phyloP scores from a whole-genome alignment of 2,113 vertebrate species.

The Melanostigma gelatinosum region DNA sequence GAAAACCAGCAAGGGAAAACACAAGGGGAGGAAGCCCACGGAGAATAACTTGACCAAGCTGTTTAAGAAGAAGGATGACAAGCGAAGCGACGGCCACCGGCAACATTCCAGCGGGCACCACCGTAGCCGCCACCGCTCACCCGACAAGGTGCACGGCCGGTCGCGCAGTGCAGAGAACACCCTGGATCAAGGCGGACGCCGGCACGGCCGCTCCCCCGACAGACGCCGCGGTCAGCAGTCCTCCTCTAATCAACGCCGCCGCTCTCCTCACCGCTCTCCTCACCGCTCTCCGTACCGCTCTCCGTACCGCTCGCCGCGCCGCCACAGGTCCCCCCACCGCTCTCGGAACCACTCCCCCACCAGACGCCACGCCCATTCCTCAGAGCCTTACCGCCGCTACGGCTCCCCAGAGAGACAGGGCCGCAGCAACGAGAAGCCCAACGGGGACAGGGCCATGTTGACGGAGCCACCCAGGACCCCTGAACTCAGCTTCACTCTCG shows the following conservation, averaged over 20 bases:
- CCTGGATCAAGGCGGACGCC: slow-evolving; percentile 82
- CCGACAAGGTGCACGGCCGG: slow-evolving; percentile 85
- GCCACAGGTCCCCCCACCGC: slow-evolving; percentile 73
- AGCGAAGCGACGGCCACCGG: slow-evolving; percentile 71
- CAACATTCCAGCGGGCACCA: slow-evolving; percentile 78
- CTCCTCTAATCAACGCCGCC: slow-evolving; percentile 76
- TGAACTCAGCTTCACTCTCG: slow-evolving; percentile 56
- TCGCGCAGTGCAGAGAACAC: slow-evolving; percentile 89
- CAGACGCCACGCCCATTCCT: slow-evolving; percentile 72
- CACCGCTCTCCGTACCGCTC: slow-evolving; percentile 78
- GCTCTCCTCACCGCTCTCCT: slow-evolving; percentile 73
- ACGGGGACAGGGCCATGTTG: slow-evolving; percentile 70
- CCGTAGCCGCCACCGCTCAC: slow-evolving; percentile 79
- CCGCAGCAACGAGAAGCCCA: slow-evolving; percentile 82
- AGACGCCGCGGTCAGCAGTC: slow-evolving; percentile 71
- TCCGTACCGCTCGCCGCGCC: slow-evolving; percentile 74
- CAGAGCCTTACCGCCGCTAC: slow-evolving; percentile 70
- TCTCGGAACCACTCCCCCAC: slow-evolving; percentile 87
- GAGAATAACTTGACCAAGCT: slow-evolving; percentile 29
- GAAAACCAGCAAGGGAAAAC: slow-evolving; percentile 74
- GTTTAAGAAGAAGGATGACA: slow-evolving; percentile 72
- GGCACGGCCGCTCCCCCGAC: slow-evolving; percentile 85
- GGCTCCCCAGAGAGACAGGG: slow-evolving; percentile 80
- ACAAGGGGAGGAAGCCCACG: slow-evolving; percentile 57
- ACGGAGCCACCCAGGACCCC: slow-evolving; percentile 59